Conservation (phyloP, 2,113 vertebrate genomes). For the Microcebus tavaratra region DNA sequence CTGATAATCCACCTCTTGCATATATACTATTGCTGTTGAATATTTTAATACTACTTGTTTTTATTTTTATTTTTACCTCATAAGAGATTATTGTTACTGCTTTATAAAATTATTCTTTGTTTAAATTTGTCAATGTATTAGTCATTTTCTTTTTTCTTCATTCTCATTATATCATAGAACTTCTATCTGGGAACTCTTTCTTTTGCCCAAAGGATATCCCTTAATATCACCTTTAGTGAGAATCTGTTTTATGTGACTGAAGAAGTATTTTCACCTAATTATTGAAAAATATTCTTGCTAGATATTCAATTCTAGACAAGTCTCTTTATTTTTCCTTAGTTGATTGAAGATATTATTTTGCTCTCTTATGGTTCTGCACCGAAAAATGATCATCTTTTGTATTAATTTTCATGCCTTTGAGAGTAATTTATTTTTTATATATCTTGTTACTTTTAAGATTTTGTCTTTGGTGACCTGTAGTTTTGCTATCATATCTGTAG, state of each 20-base stretch:
- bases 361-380: background rate
- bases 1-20: background rate
- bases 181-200: background rate
- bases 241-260: background rate
- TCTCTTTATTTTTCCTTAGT: background rate
- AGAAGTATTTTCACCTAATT: background rate
- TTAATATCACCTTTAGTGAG: background rate
- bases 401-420: background rate
- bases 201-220: background rate
- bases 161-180: background rate
- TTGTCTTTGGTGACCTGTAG: background rate
- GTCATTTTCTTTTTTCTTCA: background rate
- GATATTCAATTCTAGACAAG: background rate
- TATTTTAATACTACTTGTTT: background rate
- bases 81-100: background rate
- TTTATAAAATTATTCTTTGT: background rate
- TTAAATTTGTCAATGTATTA: background rate
- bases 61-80: background rate
- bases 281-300: background rate
- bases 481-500: background rate
- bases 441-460: background rate
- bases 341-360: background rate
- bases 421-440: background rate
- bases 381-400: background rate
- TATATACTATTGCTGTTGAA: background rate